These are phyloP conservation scores for Apaloderma vittatum DNA, from an alignment of 2,113 vertebrate species.

Conservation along the genomic window DNA sequence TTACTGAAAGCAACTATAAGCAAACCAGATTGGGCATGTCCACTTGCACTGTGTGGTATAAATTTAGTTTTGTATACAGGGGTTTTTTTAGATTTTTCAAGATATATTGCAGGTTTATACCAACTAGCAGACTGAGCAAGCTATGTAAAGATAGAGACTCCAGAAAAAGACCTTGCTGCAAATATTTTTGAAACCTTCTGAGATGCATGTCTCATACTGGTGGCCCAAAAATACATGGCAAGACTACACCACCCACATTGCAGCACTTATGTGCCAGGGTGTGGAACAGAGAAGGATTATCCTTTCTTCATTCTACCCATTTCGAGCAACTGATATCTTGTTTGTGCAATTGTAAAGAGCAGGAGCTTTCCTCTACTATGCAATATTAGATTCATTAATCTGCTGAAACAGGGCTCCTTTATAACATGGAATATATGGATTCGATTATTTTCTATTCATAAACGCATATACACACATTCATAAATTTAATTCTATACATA, in stretches of 20 bases:
- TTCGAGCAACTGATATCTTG: background rate
- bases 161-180: background rate
- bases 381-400: background rate
- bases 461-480: background rate
- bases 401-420: background rate
- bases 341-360: background rate
- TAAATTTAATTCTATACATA: background rate
- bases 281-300: background rate
- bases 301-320: background rate
- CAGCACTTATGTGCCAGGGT: background rate
- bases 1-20: background rate
- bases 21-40: background rate
- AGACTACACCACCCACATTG: conserved; percentile 7
- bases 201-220: background rate
- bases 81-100: background rate
- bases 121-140: background rate
- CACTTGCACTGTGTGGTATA: background rate
- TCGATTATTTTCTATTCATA: background rate
- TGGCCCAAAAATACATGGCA: conserved; percentile 24
- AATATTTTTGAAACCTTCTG: conserved; percentile 38
- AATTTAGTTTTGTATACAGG: background rate
- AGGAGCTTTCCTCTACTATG: background rate
- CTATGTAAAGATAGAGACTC: background rate
- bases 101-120: background rate
- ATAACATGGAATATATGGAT: background rate